Base-by-base conservation (phyloP, 2,113 vertebrate genomes). In the Phalacrocorax aristotelis region DNA sequence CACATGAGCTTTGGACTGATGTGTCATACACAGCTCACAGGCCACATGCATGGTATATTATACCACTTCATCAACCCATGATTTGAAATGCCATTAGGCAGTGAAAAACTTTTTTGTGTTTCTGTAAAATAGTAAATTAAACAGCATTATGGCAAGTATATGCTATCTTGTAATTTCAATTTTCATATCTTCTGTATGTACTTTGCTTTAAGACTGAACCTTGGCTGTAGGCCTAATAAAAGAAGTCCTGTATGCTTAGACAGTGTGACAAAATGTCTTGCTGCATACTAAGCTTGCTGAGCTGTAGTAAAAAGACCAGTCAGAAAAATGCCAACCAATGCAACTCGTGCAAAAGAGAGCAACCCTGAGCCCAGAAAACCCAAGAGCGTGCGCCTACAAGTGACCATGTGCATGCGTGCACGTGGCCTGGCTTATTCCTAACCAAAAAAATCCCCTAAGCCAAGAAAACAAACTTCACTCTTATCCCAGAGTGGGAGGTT, bases 381-480 rank as follows among this genome's bases (percentile, higher is more conserved):
- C 52, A 49, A 23, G 19, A 72, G 40, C 2, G 3, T 3, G 30
- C 3, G 16, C 54, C 62, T 76, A 32, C 29, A 72, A 42, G 60
- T 15, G 52, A 81, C 87, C 49, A 16, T 0, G 0, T n/a, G 46
- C 46, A 13, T 4, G 5, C 1, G 1, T 15, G 65, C 62, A 81
- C 0, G 0, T 32, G 76, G 66, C 38, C 69, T 69, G 79, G 52
- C 61, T 76, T 54, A 30, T 2, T 80, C 62, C 64, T 64, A 74
- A 42, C 22, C 71, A 38, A 22, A 54, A 81, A 88, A 84, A n/a
- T 6, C 44, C 27, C 0, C 0, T 36, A 68, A 94, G 61, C 40
- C 87, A 95, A 85, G 79, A 80, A 82, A 85, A 88, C 57, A 93
- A 70, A 94, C 34, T 69, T 79, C 65, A 40, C 7, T 89, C 61